phyloP scores from a whole-genome alignment of 1,140 invertebrate species.

The Drosophila ironensis region DNA sequence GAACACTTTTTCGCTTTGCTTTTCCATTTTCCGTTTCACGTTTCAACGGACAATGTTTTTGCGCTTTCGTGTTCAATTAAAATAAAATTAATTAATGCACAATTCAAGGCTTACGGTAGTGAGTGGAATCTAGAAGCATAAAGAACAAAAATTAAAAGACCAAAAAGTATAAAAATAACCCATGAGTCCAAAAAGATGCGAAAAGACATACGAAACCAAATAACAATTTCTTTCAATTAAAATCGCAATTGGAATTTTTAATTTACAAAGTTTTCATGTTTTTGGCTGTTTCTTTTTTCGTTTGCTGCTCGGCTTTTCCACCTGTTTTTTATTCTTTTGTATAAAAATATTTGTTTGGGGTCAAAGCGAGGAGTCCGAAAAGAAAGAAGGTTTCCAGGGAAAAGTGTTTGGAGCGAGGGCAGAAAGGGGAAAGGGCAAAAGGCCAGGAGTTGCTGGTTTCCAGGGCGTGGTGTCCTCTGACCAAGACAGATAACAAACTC shows the following conservation, averaged over 20 bases:
- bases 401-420: neutral
- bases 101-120: conserved; percentile 76
- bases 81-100: conserved; percentile 78
- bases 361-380: conserved; percentile 12
- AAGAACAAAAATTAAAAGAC: conserved; percentile 76
- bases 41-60: neutral
- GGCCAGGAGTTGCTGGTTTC: conserved; percentile 7
- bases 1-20: conserved; percentile 14
- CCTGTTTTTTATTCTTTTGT: conserved; percentile 30
- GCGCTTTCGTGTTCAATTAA: conserved; percentile 71
- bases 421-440: neutral
- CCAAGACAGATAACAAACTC: conserved; percentile 17
- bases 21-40: conserved; percentile 22
- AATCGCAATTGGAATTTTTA: conserved; percentile 63
- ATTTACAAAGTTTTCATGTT: conserved; percentile 36
- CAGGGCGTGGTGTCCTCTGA: conserved; percentile 10
- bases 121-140: conserved; percentile 77
- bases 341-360: conserved; percentile 20
- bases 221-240: conserved; percentile 37
- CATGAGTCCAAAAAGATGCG: conserved; percentile 33
- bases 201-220: conserved; percentile 31
- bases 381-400: conserved; percentile 12
- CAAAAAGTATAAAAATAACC: conserved; percentile 69
- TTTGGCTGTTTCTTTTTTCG: neutral
- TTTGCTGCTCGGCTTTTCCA: conserved; percentile 15